These are phyloP conservation scores for Esox niger DNA, from an alignment of 2,113 vertebrate genomes.

Conservation along the genomic window DNA sequence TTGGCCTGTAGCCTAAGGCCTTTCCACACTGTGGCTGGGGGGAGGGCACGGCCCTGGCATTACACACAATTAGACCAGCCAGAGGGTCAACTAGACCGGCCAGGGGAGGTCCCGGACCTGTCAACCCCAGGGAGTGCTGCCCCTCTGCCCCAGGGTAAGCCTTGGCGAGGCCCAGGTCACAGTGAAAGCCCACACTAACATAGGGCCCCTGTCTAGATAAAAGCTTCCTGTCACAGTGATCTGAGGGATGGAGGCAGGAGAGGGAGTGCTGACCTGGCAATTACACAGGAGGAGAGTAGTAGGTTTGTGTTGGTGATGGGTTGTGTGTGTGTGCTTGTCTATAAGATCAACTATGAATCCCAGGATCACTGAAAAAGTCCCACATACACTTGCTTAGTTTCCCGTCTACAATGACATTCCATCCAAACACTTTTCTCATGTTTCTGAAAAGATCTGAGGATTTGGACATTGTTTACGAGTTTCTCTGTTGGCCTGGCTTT, in stretches of 20 bases:
- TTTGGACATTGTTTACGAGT: constrained; percentile 62
- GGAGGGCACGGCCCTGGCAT: constrained; percentile 54
- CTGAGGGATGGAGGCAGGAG: constrained; percentile 13
- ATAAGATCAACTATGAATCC: not conserved
- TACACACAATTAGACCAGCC: constrained; percentile 67
- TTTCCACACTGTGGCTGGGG: constrained; percentile 20
- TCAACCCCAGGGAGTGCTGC: constrained; percentile 52
- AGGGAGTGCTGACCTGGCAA: constrained; percentile 29
- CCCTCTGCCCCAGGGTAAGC: constrained; percentile 43
- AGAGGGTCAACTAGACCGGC: constrained; percentile 61
- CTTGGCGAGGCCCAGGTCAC: constrained; percentile 36
- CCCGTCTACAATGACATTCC: constrained; percentile 32
- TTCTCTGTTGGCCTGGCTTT: constrained; percentile 37
- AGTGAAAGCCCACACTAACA: constrained; percentile 44
- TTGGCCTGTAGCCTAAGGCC: constrained; percentile 56
- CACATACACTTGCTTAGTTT: too few species aligned
- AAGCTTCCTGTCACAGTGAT: constrained; percentile 41
- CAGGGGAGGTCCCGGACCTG: constrained; percentile 52
- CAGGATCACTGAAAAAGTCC: not conserved
- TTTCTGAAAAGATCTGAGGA: constrained; percentile 50
- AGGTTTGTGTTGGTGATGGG: not conserved
- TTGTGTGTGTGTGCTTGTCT: not conserved
- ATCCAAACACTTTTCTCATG: constrained; percentile 38
- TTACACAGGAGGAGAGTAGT: constrained; percentile 31
- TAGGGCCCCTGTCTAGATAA: constrained; percentile 55